Evolutionary conservation across 1,140 invertebrate genomes (phyloP).

Genomic region (Monomorium pharaonis): DNA sequence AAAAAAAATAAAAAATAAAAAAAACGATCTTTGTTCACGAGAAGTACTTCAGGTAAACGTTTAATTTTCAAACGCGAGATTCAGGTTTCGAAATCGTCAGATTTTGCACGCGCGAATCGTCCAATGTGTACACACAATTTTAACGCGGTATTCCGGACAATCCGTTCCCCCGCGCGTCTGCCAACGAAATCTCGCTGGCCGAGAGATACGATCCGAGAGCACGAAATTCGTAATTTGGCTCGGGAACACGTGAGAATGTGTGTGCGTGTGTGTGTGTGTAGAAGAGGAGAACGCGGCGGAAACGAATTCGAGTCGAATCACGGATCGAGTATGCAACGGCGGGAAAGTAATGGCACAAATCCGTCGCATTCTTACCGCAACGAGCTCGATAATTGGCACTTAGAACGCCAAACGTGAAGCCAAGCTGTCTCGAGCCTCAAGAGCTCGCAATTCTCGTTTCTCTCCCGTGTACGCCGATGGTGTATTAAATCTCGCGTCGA

Average conservation of each 20-base stretch:
- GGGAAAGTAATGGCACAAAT: not conserved
- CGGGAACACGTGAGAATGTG: too few relatives aligned
- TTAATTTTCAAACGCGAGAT: not conserved
- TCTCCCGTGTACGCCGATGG: too few relatives aligned
- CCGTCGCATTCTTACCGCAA: not conserved
- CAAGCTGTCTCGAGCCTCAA: not conserved
- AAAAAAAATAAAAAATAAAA: too few relatives aligned
- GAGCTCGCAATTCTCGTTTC: not conserved
- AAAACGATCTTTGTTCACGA: too few relatives aligned
- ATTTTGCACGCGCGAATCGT: not conserved
- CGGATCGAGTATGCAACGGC: not conserved
- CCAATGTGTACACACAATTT: not conserved
- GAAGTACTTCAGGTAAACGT: not conserved
- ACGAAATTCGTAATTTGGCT: constrained; percentile 13
- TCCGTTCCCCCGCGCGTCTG: not conserved
- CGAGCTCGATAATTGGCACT: not conserved
- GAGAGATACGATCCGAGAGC: not conserved
- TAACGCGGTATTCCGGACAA: not conserved
- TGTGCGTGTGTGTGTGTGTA: too few relatives aligned
- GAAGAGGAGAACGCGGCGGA: not conserved
- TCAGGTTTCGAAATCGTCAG: not conserved
- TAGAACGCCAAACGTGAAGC: not conserved
- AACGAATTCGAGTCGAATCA: constrained; percentile 4
- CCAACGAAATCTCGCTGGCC: not conserved
- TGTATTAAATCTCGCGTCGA: not conserved